Evolutionary conservation across 2,113 vertebrate species (phyloP).

Genomic region (Synodontis membranacea): DNA sequence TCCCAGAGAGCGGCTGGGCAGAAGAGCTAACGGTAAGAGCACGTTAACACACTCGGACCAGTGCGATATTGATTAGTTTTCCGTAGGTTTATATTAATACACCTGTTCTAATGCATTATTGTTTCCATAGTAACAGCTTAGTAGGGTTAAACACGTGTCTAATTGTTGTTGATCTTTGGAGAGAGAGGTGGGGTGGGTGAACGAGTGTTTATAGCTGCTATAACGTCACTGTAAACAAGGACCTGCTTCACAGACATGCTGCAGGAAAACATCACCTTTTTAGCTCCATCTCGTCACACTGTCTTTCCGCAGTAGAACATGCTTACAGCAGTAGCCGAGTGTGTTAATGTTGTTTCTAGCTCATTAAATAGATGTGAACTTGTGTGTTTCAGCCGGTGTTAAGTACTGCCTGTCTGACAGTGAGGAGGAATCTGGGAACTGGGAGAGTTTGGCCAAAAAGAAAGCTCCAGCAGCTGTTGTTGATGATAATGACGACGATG

Average conservation of each 20-base stretch:
- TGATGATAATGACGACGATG: constrained; percentile 55
- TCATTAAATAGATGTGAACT: neutral
- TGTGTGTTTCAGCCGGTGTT: constrained; percentile 47
- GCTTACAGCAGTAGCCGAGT: neutral
- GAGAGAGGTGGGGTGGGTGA: too few relatives aligned
- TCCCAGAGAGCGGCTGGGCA: constrained; percentile 66
- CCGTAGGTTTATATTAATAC: too few relatives aligned
- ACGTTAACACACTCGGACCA: neutral
- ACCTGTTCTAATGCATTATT: too few relatives aligned
- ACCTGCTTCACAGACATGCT: too few relatives aligned
- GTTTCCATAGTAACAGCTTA: too few relatives aligned
- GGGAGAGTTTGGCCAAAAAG: constrained; percentile 47
- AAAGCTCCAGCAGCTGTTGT: constrained; percentile 28
- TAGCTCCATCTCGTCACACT: too few relatives aligned
- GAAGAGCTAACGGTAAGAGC: constrained; percentile 69
- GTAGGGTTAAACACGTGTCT: too few relatives aligned
- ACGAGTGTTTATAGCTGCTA: too few relatives aligned
- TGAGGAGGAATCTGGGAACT: constrained; percentile 66
- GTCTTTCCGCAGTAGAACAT: too few relatives aligned
- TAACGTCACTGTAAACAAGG: too few relatives aligned
- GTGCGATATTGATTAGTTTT: neutral
- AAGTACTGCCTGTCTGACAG: constrained; percentile 71
- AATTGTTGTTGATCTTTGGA: too few relatives aligned
- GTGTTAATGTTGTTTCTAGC: neutral
- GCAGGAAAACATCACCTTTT: too few relatives aligned